Evolutionary conservation across 2,113 vertebrate species (phyloP).

Genomic region (Vulpes vulpes): DNA sequence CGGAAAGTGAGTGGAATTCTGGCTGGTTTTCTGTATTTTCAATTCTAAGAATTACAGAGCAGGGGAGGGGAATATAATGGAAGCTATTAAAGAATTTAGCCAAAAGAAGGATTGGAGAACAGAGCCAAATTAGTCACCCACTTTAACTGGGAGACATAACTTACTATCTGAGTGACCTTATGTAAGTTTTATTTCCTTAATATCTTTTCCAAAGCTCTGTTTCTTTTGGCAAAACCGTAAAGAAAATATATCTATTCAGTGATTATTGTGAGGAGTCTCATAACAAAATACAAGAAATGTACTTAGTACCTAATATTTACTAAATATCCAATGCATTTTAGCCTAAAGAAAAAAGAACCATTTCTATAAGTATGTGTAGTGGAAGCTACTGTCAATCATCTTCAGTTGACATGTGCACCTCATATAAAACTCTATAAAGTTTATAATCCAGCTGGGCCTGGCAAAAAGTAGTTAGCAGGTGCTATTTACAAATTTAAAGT

Average conservation of each 20-base stretch:
- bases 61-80: not conserved
- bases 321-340: not conserved
- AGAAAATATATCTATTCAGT: not conserved
- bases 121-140: not conserved
- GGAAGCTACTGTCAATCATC: not conserved
- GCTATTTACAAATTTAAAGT: slow-evolving; percentile 31
- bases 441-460: not conserved
- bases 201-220: not conserved
- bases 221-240: slow-evolving; percentile 33
- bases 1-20: not conserved
- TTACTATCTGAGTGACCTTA: not conserved
- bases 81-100: not conserved
- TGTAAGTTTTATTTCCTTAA: not conserved
- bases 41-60: not conserved
- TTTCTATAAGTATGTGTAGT: not conserved
- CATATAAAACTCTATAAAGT: slow-evolving; percentile 25
- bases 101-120: not conserved
- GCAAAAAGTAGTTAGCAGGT: not conserved
- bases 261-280: not conserved
- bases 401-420: not conserved
- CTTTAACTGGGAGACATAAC: not conserved
- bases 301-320: not conserved
- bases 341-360: not conserved
- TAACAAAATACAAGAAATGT: slow-evolving; percentile 28
- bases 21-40: not conserved